Conservation (phyloP, 2,113 vertebrate species). For the Sphaerodactylus townsendi region DNA sequence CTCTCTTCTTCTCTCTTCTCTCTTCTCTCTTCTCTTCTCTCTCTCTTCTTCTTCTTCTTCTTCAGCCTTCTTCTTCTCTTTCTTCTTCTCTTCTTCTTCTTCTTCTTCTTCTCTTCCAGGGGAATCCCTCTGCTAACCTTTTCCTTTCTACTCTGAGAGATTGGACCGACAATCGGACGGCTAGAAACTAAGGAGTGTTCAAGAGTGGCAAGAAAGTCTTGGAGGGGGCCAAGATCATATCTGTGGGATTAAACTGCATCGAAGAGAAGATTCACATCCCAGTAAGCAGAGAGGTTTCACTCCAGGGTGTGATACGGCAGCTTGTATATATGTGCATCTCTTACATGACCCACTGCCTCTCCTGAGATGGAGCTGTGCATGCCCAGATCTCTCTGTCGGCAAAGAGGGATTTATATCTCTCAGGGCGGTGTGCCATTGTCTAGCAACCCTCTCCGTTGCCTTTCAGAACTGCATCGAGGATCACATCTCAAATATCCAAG, state of each 20-base stretch:
- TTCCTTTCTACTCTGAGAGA: constrained; percentile 46
- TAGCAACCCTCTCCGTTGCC: neutral
- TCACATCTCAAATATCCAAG: constrained; percentile 64
- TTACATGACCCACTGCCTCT: neutral
- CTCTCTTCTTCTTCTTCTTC: no score
- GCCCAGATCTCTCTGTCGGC: no score
- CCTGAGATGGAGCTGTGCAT: neutral
- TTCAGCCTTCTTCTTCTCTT: no score
- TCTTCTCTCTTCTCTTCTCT: no score
- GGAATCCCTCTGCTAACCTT: constrained; percentile 48
- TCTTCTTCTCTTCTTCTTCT: no score
- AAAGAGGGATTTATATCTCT: neutral
- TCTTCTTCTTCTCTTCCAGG: neutral
- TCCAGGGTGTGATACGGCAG: neutral
- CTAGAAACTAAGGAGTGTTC: constrained; percentile 64
- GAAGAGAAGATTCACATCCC: neutral
- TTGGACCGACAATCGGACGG: constrained; percentile 66
- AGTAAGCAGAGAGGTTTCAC: neutral
- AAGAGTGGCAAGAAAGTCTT: constrained; percentile 22
- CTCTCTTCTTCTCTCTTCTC: no score
- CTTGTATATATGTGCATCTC: neutral
- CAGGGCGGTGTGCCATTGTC: neutral
- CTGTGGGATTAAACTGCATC: constrained; percentile 35
- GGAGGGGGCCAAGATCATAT: constrained; percentile 10
- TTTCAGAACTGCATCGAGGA: constrained; percentile 73